Conservation (phyloP, 2,888 invertebrate genomes). For the Polyommatus icarus region DNA sequence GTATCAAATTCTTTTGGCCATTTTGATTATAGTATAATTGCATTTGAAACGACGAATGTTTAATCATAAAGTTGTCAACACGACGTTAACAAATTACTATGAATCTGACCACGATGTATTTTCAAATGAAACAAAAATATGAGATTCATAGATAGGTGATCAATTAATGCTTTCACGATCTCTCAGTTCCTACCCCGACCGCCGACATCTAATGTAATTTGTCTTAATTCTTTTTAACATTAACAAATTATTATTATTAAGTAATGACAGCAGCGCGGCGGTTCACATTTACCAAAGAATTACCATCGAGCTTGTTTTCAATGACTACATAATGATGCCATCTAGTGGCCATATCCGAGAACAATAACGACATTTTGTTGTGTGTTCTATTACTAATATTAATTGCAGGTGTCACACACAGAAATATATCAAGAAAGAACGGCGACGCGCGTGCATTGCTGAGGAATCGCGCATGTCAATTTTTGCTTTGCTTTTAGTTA, state of each 20-base stretch:
- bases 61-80: neutral
- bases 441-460: too few species aligned
- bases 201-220: slow-evolving; percentile 23
- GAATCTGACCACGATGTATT: neutral
- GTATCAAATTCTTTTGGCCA: neutral
- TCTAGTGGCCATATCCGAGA: neutral
- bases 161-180: neutral
- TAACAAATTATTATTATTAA: slow-evolving; percentile 15
- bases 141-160: slow-evolving; percentile 1
- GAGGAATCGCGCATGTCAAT: too few species aligned
- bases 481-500: too few species aligned
- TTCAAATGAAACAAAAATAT: slow-evolving; percentile 8
- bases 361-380: neutral
- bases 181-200: slow-evolving; percentile 6
- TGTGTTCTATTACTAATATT: too few species aligned
- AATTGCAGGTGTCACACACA: too few species aligned
- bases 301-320: neutral
- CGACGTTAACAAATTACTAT: neutral
- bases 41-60: neutral
- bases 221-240: slow-evolving; percentile 20
- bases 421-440: too few species aligned
- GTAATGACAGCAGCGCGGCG: slow-evolving; percentile 19
- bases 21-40: neutral
- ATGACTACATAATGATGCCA: neutral
- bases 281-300: neutral